Evolutionary conservation across 2,113 vertebrate species (phyloP), one percentile per base, ranked within the genome.

Genomic region (Dicaeum eximium): DNA sequence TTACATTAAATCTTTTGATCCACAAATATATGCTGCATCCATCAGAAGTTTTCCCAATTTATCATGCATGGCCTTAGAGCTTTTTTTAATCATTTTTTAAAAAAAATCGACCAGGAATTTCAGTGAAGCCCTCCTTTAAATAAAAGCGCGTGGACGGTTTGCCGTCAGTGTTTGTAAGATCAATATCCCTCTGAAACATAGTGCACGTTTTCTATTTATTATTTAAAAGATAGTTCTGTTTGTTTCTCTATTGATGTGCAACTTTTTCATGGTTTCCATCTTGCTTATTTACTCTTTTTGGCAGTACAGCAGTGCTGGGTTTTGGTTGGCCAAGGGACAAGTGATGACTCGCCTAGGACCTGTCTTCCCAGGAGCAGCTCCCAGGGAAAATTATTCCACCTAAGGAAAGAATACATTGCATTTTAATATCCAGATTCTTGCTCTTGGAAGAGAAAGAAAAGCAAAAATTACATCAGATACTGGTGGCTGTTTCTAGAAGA

Each of bases 1-100:
- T 84, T 88, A 45, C 23, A 53, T 80, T 95, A 93, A 92, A 79
- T 87, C 85, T 95, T 93, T 82, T 88, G 82, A 70, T 90, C 93
- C 85, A 47, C 71, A 50, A 82, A 50, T 58, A 64, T 42, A 69
- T 61, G 62, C 67, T 91, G 24, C 84, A 94, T 95, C 90, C 70
- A 61, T 95, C 92, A 75, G 61, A 93, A 93, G 67, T 77, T 92
- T 75, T 83, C 50, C 62, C 58, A 82, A 73, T 95, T 90, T 78
- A 80, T 92, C 92, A 90, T 72, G 40, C 45, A 4, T 65, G 42
- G 53, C 11, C 62, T 90, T 91, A 75, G 1, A 62, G 40, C 35
- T 19, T 61, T 62, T 33, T 79, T 53, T 58, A 47, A 53, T 53
- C 66, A 66, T 92, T 95, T 87, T 90, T 50, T 3, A 4, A 17